These are phyloP conservation scores for Drosophila suzukii DNA, from an alignment of 1,140 invertebrate species.

Conservation along the genomic window DNA sequence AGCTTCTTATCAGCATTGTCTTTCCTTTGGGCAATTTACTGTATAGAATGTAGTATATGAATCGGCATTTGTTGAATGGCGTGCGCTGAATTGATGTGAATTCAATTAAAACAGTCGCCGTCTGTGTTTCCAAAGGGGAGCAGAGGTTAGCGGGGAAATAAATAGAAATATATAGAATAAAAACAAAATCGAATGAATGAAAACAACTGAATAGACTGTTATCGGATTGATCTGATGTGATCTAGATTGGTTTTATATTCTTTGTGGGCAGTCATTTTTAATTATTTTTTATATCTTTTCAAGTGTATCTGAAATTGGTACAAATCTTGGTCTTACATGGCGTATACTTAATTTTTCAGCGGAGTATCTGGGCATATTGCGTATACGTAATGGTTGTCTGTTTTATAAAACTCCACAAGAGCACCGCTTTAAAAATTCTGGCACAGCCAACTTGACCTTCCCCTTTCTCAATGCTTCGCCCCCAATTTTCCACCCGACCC, in stretches of 20 bases:
- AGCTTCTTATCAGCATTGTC: slow-evolving; percentile 1
- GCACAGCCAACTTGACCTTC: neutral
- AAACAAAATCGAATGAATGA: slow-evolving; percentile 39
- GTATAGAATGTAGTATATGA: neutral
- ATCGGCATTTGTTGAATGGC: slow-evolving; percentile 18
- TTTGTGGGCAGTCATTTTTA: neutral
- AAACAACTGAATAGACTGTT: slow-evolving; percentile 20
- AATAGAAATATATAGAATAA: slow-evolving; percentile 18
- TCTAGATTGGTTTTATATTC: slow-evolving; percentile 12
- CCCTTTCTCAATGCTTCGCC: too few species aligned
- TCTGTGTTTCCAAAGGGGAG: neutral
- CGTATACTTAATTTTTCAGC: slow-evolving; percentile 43
- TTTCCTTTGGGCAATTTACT: slow-evolving; percentile 1
- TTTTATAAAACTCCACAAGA: neutral
- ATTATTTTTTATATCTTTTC: neutral
- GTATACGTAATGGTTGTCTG: neutral
- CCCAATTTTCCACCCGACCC: neutral
- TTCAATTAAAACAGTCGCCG: slow-evolving; percentile 58
- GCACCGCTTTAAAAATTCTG: neutral
- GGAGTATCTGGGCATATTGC: neutral
- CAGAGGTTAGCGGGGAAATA: slow-evolving; percentile 6
- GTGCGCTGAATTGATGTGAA: slow-evolving; percentile 67
- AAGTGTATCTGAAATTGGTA: neutral
- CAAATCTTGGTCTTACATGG: slow-evolving; percentile 3
- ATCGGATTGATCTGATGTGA: slow-evolving; percentile 36